Evolutionary conservation across 2,888 invertebrate genomes (phyloP), one percentile per base, ranked within the genome.

Genomic region (Synanthedon vespiformis): DNA sequence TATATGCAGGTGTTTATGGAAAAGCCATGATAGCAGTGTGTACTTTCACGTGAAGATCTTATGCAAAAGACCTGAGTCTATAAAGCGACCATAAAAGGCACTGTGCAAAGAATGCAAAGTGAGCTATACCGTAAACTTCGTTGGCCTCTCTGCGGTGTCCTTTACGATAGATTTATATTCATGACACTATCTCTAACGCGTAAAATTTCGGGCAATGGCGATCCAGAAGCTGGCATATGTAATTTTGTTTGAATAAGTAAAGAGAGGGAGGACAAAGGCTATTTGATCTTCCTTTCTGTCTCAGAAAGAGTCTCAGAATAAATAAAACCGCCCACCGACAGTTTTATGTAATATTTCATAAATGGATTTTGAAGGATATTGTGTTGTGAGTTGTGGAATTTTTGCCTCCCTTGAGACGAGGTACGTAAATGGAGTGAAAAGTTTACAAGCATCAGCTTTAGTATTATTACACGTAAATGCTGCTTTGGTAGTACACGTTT

Each of bases 221-320:
- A 86, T 84, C 80, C 82, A 74, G 80, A 78, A 80, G 78, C 80
- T 76, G 79, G 86, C 86, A 86, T 86, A 87, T 84, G 86, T 87
- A 87, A 87, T 86, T 86, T 85, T 87, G 85, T 87, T 86, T 87
- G 86, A 85, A 87, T 86, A 87, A 85, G 85, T 84, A 86, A 86
- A 80, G 77, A 80, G 79, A 10, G 82, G 78, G 74, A 80, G 80
- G 84, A 86, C 86, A 86, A 87, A 87, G 78, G 80, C 81, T 80
- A 84, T 87, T 87, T 84, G 85, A 85, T 85, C 83, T 85, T 66
- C 64, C 62, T 63, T 67, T 75, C 73, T 74, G 70, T 77, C 71
- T 76, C 63, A 61, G 63, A 58, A 65, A 61, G 65, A 74, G 65
- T 65, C 34, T 34, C 66, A 70, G 74, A 73, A 82, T 85, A 86